Evolutionary conservation across 2,888 invertebrate species (phyloP).

Genomic region (Nesidiocoris tenuis): DNA sequence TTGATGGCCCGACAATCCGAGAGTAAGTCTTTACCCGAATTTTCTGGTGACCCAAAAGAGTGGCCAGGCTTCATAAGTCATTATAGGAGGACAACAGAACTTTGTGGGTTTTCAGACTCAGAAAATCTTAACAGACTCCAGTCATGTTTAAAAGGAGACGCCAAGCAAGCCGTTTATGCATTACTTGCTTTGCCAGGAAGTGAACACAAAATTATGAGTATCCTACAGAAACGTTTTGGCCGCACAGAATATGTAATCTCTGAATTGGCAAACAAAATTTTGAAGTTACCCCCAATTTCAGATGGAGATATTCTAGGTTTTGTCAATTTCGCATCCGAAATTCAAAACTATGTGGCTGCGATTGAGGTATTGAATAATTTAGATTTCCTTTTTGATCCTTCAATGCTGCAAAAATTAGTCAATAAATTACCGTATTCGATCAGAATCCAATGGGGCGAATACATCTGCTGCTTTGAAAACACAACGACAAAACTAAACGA

Average conservation of each 20-base stretch:
- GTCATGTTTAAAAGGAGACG: not conserved
- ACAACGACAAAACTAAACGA: not conserved
- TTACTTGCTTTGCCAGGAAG: not conserved
- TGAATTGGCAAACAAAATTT: not conserved
- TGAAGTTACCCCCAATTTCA: not conserved
- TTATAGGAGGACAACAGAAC: not conserved
- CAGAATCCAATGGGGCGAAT: constrained; percentile 18
- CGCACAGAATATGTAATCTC: constrained; percentile 3
- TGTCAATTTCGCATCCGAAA: not conserved
- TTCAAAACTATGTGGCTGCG: not conserved
- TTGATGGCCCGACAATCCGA: not conserved
- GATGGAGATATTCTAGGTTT: not conserved
- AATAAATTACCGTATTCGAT: constrained; percentile 4
- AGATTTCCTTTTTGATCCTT: constrained; percentile 6
- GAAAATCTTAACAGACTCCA: constrained; percentile 21
- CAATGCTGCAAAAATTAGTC: not conserved
- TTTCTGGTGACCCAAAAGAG: not conserved
- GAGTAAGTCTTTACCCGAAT: not conserved
- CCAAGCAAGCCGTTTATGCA: not conserved
- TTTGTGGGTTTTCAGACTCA: not conserved
- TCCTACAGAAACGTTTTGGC: not conserved
- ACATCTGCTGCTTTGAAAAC: not conserved
- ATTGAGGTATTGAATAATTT: not conserved
- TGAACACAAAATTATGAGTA: not conserved
- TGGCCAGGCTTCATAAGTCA: not conserved